phyloP scores from a whole-genome alignment of 2,797 vertebrate genomes.

The Sphaeramia orbicularis region DNA sequence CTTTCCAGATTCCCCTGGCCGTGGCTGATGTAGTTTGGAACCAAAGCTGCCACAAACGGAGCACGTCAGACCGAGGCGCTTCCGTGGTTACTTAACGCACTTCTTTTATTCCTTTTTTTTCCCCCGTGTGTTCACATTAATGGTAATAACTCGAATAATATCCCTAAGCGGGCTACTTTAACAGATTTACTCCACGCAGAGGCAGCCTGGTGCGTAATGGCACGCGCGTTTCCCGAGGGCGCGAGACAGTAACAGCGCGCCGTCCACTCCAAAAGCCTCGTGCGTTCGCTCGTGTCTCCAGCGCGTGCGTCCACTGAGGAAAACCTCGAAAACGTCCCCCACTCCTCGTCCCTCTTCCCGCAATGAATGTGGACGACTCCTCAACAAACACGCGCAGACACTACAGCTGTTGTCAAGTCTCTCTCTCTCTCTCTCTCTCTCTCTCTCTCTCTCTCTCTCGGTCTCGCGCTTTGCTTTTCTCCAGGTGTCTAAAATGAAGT shows the following conservation, averaged over 20 bases:
- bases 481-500: constrained; percentile 24
- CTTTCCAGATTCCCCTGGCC: constrained; percentile 47
- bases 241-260: not conserved
- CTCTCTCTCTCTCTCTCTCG: constrained; percentile 9
- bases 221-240: constrained; percentile 27
- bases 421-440: constrained; percentile 9
- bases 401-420: not conserved
- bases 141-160: not conserved
- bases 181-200: not conserved
- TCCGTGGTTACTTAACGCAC: constrained; percentile 6
- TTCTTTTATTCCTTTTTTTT: constrained; percentile 4
- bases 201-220: constrained; percentile 36
- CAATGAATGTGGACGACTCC: not conserved
- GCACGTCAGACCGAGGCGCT: not conserved
- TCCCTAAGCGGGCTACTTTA: not conserved
- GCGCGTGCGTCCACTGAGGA: constrained; percentile 28
- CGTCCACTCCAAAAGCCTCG: constrained; percentile 46
- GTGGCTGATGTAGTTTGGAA: constrained; percentile 2
- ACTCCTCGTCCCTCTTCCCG: not conserved
- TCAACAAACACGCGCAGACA: not conserved
- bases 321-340: constrained; percentile 27
- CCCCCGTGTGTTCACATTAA: not conserved
- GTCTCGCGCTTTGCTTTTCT: constrained; percentile 9
- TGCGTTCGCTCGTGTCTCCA: constrained; percentile 37
- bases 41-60: not conserved